These are phyloP conservation scores for Thalassaphorura encarpata DNA, from an alignment of 1,140 invertebrate species.

Conservation along the genomic window DNA sequence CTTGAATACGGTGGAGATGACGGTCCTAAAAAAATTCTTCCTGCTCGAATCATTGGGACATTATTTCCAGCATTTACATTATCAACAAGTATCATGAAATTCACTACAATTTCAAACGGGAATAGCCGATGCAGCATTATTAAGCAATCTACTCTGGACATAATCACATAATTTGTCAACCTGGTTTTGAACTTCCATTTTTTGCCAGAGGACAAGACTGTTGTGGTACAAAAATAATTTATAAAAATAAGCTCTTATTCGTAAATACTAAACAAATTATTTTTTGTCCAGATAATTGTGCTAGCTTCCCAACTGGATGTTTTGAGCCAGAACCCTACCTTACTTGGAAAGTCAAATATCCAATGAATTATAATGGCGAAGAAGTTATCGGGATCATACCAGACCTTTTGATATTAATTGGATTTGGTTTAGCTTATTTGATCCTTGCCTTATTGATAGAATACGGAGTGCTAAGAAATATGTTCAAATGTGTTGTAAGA, in stretches of 20 bases:
- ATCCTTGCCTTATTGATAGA: too few species aligned
- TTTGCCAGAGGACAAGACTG: slow-evolving; percentile 13
- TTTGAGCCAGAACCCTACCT: background rate
- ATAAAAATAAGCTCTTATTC: background rate
- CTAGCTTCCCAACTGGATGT: background rate
- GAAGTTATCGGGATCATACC: too few species aligned
- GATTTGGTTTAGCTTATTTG: too few species aligned
- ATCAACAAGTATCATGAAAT: slow-evolving; percentile 12
- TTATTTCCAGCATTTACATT: slow-evolving; percentile 27
- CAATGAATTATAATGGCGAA: too few species aligned
- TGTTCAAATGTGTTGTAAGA: too few species aligned
- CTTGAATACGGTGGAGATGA: slow-evolving; percentile 11
- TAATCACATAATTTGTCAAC: slow-evolving; percentile 14
- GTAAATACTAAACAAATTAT: background rate
- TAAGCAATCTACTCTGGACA: slow-evolving; percentile 4
- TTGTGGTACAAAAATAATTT: background rate
- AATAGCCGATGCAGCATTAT: slow-evolving; percentile 25
- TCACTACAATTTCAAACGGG: slow-evolving; percentile 6
- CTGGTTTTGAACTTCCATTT: slow-evolving; percentile 4
- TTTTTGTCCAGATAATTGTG: background rate
- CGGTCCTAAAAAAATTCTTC: background rate
- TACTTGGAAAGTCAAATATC: too few species aligned
- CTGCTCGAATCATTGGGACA: slow-evolving; percentile 9
- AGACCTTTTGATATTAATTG: too few species aligned
- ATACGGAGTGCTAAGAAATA: too few species aligned